Percentiles rank a stretch among this genome's conserved stretches.
phyloP scores from a whole-genome alignment of 2,797 vertebrate genomes.

The Phrynocephalus forsythii region DNA sequence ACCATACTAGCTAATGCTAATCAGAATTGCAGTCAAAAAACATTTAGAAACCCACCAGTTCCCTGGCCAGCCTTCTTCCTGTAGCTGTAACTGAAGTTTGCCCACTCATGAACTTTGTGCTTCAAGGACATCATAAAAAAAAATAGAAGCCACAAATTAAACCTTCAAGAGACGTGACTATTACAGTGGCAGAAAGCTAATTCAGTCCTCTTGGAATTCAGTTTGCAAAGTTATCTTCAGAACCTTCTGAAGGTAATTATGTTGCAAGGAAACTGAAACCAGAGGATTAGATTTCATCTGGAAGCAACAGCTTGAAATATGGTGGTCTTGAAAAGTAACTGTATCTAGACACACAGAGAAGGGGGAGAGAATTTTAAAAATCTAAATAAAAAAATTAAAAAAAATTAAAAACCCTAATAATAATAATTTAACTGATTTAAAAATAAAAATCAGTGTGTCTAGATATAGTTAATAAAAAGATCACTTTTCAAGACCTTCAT shows the following conservation, averaged over 20 bases:
- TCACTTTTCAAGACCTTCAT: too few species aligned
- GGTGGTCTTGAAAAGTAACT: background rate
- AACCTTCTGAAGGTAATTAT: constrained; percentile 53
- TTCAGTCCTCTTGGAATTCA: background rate
- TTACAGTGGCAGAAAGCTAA: constrained; percentile 12
- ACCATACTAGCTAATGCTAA: too few species aligned
- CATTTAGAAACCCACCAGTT: too few species aligned
- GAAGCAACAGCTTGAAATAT: background rate
- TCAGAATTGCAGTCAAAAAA: too few species aligned
- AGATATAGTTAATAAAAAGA: too few species aligned
- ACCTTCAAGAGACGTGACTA: background rate
- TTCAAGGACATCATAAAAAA: constrained; percentile 25
- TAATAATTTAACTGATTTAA: too few species aligned
- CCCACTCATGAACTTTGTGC: too few species aligned
- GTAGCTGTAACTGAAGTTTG: background rate
- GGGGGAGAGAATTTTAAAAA: too few species aligned
- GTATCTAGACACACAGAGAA: background rate
- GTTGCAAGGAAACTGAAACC: constrained; percentile 15
- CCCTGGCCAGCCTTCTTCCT: too few species aligned
- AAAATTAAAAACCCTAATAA: too few species aligned
- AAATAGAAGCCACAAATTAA: constrained; percentile 12
- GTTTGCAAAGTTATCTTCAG: constrained; percentile 29
- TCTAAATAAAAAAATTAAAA: too few species aligned
- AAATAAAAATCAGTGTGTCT: too few species aligned
- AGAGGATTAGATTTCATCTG: background rate